Percentiles rank a stretch among this genome's conserved stretches.
Conservation (phyloP, 30 jellyfish, hydroid and myxozoan genomes). For the Cassiopea xamachana region DNA sequence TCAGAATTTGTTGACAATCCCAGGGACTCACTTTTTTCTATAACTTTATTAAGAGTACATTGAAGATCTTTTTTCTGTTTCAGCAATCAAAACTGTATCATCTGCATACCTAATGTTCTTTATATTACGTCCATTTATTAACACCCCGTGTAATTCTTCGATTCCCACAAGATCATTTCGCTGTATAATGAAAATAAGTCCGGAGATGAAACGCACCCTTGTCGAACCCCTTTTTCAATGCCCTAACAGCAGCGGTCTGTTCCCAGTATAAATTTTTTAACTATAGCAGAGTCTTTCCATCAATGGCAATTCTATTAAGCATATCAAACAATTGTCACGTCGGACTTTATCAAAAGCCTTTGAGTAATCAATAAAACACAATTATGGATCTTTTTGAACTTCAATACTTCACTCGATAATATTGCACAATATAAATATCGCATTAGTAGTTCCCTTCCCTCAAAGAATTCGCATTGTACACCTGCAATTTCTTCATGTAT, state of each 20-base stretch:
- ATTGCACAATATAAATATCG: slow-evolving; percentile 15
- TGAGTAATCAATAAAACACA: slow-evolving; percentile 28
- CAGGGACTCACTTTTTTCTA: slow-evolving; percentile 9
- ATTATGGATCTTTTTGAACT: slow-evolving; percentile 22
- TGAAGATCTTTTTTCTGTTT: slow-evolving; percentile 22
- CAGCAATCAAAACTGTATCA: slow-evolving; percentile 50
- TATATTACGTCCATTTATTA: slow-evolving; percentile 5
- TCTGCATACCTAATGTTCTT: slow-evolving; percentile 33
- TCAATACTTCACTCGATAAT: slow-evolving; percentile 14
- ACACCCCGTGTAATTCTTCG: slow-evolving; percentile 7
- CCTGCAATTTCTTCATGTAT: not conserved
- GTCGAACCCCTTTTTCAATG: slow-evolving; percentile 49
- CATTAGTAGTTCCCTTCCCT: slow-evolving; percentile 44
- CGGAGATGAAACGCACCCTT: slow-evolving; percentile 49
- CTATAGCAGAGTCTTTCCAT: slow-evolving; percentile 29
- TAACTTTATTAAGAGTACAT: slow-evolving; percentile 10
- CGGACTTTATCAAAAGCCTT: slow-evolving; percentile 43
- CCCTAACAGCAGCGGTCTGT: slow-evolving; percentile 33
- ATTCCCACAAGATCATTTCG: slow-evolving; percentile 43
- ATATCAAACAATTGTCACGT: slow-evolving; percentile 15
- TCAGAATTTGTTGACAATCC: not conserved
- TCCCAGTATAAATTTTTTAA: slow-evolving; percentile 33
- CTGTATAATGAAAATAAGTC: slow-evolving; percentile 38
- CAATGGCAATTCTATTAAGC: not conserved
- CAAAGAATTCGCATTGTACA: not conserved